Conservation (phyloP, 2,113 vertebrate species). For the Poeciliopsis occidentalis region DNA sequence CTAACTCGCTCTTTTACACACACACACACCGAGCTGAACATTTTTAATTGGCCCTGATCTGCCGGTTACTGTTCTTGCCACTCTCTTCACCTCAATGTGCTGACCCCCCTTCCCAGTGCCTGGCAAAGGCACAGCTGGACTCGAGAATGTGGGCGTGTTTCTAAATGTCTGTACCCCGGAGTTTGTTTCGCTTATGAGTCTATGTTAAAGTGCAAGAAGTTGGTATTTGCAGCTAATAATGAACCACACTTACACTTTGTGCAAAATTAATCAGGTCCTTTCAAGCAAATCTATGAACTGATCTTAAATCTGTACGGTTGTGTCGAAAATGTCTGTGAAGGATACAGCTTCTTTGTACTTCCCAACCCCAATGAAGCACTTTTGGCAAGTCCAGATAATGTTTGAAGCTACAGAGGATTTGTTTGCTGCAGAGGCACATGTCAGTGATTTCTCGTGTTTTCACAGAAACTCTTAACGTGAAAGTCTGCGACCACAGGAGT, state of each 20-base stretch:
- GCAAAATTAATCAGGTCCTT: neutral
- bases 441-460: neutral
- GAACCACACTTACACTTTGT: neutral
- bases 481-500: conserved; percentile 35
- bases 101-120: conserved; percentile 54
- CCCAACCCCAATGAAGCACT: too few species aligned
- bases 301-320: too few species aligned
- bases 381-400: neutral
- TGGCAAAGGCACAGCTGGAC: conserved; percentile 67
- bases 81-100: conserved; percentile 63
- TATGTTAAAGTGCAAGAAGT: conserved; percentile 12
- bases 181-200: conserved; percentile 34
- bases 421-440: neutral
- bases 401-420: neutral
- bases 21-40: conserved; percentile 24
- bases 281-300: neutral
- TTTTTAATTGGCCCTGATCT: conserved; percentile 71
- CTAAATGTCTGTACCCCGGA: conserved; percentile 22
- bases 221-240: conserved; percentile 4
- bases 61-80: conserved; percentile 65
- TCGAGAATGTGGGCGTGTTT: conserved; percentile 25
- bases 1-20: conserved; percentile 19
- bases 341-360: neutral
- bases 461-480: neutral
- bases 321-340: neutral